These are phyloP conservation scores for Nibea coibor DNA, from an alignment of 2,113 vertebrate species.

Conservation along the genomic window DNA sequence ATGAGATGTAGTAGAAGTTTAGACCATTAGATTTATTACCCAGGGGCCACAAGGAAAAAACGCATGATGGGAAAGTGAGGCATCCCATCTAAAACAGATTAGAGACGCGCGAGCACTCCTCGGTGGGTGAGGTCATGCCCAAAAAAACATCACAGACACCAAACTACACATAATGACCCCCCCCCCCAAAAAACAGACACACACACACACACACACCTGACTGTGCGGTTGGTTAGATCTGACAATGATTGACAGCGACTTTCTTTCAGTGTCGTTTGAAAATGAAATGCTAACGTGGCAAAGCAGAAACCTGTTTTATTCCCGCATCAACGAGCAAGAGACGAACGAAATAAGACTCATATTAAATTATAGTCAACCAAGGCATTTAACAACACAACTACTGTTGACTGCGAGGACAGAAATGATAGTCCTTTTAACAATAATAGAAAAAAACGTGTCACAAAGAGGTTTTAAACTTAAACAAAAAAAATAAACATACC, in stretches of 20 bases:
- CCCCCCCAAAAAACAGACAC: constrained; percentile 1
- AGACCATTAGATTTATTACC: constrained; percentile 85
- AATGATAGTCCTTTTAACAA: not conserved
- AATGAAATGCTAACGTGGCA: not conserved
- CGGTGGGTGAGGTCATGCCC: constrained; percentile 80
- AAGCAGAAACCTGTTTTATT: not conserved
- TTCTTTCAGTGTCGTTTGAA: not conserved
- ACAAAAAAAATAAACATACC: not conserved
- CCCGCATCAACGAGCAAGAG: not conserved
- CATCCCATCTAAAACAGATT: constrained; percentile 85
- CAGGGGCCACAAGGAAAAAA: constrained; percentile 77
- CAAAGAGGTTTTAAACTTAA: not conserved
- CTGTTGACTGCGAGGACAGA: no score
- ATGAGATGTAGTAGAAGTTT: constrained; percentile 83
- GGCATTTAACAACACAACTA: not conserved
- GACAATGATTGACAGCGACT: constrained; percentile 16
- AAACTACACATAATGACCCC: constrained; percentile 56
- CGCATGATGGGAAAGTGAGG: constrained; percentile 78
- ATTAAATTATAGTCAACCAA: not conserved
- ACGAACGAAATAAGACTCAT: not conserved
- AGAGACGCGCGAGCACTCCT: constrained; percentile 78
- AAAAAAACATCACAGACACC: constrained; percentile 62
- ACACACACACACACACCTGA: not conserved
- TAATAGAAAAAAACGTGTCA: not conserved
- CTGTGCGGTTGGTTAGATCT: not conserved